Conservation (phyloP, 2,113 vertebrate genomes). For the Rhynchomys soricoides region DNA sequence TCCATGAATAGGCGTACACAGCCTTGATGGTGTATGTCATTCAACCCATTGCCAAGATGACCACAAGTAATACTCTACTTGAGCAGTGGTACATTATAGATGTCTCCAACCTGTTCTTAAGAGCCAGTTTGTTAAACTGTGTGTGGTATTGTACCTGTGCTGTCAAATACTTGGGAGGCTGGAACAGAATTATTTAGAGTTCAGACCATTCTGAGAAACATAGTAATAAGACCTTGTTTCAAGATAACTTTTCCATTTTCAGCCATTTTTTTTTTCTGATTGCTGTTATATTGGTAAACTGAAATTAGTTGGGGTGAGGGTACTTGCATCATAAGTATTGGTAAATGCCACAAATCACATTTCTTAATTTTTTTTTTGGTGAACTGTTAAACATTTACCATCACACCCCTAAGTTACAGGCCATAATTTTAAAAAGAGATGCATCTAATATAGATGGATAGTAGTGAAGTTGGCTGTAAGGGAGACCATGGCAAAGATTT, state of each 20-base stretch:
- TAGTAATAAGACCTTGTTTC: no score
- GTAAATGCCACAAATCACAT: not conserved
- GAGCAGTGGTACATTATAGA: not conserved
- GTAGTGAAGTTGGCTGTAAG: not conserved
- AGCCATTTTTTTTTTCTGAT: not conserved
- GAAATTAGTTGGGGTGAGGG: not conserved
- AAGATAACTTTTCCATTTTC: not conserved
- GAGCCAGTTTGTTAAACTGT: not conserved
- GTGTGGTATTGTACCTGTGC: not conserved
- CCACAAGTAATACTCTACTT: conserved; percentile 6
- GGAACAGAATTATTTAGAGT: not conserved
- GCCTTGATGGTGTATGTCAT: not conserved
- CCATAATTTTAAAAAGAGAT: not conserved
- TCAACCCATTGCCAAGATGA: not conserved
- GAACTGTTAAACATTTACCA: conserved; percentile 1
- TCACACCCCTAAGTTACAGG: not conserved
- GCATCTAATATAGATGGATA: not conserved
- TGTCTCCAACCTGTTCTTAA: not conserved
- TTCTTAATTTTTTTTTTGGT: conserved; percentile 45
- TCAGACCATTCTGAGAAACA: no score
- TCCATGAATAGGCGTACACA: not conserved
- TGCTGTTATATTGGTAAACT: conserved; percentile 3
- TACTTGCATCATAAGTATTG: conserved; percentile 1
- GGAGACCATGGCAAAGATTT: not conserved
- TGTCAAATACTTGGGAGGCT: not conserved